A percentile compares a stretch with the other conserved stretches of the same genome.
These are phyloP conservation scores for Nysson spinosus DNA, from an alignment of 2,888 invertebrate species.

Conservation along the genomic window DNA sequence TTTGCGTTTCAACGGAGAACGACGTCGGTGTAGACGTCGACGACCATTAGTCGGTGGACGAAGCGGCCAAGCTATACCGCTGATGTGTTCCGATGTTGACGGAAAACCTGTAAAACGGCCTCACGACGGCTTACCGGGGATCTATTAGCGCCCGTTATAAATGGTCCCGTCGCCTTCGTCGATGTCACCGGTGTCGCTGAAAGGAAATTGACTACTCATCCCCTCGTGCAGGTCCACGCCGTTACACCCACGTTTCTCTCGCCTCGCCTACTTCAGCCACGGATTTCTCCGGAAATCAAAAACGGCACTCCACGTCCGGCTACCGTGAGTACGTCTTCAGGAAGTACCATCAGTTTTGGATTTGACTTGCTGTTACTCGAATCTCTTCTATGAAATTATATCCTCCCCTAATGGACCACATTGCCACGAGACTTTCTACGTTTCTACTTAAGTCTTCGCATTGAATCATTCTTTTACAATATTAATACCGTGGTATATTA, in stretches of 20 bases:
- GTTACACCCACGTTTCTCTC: constrained; percentile 53
- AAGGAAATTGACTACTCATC: constrained; percentile 74
- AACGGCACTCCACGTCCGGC: constrained; percentile 26
- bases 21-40: constrained; percentile 58
- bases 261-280: constrained; percentile 42
- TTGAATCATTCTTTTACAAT: no score
- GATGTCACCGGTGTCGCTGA: constrained; percentile 70
- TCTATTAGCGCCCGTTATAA: constrained; percentile 73
- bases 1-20: constrained; percentile 53
- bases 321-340: constrained; percentile 16
- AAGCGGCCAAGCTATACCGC: constrained; percentile 51
- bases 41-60: constrained; percentile 65
- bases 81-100: constrained; percentile 72
- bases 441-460: no score
- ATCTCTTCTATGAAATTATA: not conserved
- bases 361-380: constrained; percentile 4
- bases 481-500: no score
- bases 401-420: no score
- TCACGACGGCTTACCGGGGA: constrained; percentile 64
- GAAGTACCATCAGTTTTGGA: constrained; percentile 18
- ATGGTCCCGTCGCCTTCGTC: constrained; percentile 69
- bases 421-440: no score
- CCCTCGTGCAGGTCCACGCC: constrained; percentile 44
- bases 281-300: constrained; percentile 58
- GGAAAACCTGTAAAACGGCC: constrained; percentile 74